Conservation (phyloP, 64 coral and sea anemone genomes). For the Montipora sp. region DNA sequence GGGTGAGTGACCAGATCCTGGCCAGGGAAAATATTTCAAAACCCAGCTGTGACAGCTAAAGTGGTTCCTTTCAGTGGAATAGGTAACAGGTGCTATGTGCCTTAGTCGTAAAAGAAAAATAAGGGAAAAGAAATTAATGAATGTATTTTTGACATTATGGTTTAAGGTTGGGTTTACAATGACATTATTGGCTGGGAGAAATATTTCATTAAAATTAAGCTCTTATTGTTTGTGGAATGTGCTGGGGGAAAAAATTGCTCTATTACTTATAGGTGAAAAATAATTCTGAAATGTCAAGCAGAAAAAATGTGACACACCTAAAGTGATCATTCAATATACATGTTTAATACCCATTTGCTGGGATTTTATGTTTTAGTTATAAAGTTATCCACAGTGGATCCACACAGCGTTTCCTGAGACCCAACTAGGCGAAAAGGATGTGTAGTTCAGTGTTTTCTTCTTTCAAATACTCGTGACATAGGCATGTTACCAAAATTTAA, state of each 20-base stretch:
- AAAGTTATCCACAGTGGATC: constrained; percentile 26
- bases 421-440: background rate
- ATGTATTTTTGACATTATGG: constrained; percentile 38
- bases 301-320: background rate
- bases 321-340: constrained; percentile 1
- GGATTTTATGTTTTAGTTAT: constrained; percentile 26
- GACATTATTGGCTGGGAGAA: constrained; percentile 12
- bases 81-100: constrained; percentile 18
- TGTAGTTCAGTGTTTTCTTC: background rate
- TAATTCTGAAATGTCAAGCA: background rate
- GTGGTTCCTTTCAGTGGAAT: constrained; percentile 30
- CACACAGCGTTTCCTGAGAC: background rate
- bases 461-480: constrained; percentile 3
- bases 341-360: constrained; percentile 29
- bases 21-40: constrained; percentile 1
- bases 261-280: background rate
- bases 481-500: constrained; percentile 10
- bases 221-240: constrained; percentile 25
- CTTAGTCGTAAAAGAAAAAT: background rate
- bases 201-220: constrained; percentile 53
- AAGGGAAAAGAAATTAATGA: constrained; percentile 52
- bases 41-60: constrained; percentile 5
- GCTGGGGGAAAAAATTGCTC: constrained; percentile 4
- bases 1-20: background rate
- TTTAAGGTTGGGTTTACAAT: constrained; percentile 1